A percentile compares a stretch with the other conserved stretches of the same genome.
Evolutionary conservation across 2,113 vertebrate species (phyloP).

Genomic region (Argyrosomus japonicus): DNA sequence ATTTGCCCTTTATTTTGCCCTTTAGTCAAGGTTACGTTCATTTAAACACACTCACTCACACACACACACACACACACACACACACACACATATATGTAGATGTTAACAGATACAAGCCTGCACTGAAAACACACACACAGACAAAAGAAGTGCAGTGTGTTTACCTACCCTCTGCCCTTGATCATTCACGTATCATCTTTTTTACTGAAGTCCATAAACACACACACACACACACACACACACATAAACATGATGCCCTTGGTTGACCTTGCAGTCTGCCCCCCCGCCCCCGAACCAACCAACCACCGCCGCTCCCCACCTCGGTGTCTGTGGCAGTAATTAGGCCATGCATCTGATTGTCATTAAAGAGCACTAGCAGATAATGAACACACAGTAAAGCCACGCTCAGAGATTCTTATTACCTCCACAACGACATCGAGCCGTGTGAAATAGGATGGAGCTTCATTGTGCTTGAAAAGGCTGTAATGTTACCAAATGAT

Average conservation of each 20-base stretch:
- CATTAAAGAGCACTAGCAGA: slow-evolving; percentile 88
- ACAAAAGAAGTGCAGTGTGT: slow-evolving; percentile 38
- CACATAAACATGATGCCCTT: slow-evolving; percentile 48
- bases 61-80: slow-evolving; percentile 19
- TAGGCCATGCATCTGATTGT: slow-evolving; percentile 96
- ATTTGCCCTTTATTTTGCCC: slow-evolving; percentile 74
- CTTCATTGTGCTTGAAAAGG: no score
- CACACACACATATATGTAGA: not conserved
- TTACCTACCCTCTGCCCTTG: slow-evolving; percentile 44
- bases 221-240: slow-evolving; percentile 22
- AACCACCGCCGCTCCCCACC: not conserved
- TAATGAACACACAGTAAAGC: slow-evolving; percentile 65
- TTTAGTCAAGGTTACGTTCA: slow-evolving; percentile 77
- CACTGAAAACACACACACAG: slow-evolving; percentile 1
- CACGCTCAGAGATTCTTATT: slow-evolving; percentile 27
- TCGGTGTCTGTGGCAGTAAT: slow-evolving; percentile 89
- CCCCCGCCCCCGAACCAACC: not conserved
- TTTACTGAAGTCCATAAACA: slow-evolving; percentile 37
- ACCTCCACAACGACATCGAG: slow-evolving; percentile 24
- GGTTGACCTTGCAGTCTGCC: slow-evolving; percentile 42
- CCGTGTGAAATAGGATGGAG: not conserved
- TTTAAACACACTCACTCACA: slow-evolving; percentile 37
- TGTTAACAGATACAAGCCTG: not conserved
- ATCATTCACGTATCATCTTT: slow-evolving; percentile 35
- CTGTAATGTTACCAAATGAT: not conserved